Conservation (phyloP, 2,113 vertebrate species). For the Peromyscus californicus region DNA sequence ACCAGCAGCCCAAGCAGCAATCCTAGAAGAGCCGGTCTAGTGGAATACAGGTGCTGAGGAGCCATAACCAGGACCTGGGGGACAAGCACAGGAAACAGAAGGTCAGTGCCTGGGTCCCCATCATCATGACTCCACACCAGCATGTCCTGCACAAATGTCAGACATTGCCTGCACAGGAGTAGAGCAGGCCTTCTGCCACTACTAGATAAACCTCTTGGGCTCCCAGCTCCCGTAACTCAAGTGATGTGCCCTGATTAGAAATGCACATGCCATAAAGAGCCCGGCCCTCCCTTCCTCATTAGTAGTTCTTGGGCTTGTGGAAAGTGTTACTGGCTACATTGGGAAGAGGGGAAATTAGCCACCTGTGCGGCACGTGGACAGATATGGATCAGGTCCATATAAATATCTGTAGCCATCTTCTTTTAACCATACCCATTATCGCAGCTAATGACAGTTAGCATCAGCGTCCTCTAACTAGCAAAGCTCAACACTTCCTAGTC, state of each 20-base stretch:
- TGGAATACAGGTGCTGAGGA: background rate
- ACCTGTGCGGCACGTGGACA: background rate
- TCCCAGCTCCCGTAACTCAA: background rate
- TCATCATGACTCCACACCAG: background rate
- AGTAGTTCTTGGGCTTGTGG: background rate
- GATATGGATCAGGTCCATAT: background rate
- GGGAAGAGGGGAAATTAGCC: slow-evolving; percentile 19
- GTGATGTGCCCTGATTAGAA: background rate
- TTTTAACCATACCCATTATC: slow-evolving; percentile 47
- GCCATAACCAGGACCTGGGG: slow-evolving; percentile 45
- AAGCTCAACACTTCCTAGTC: slow-evolving; percentile 44
- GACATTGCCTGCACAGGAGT: background rate
- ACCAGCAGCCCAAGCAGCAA: slow-evolving; percentile 66
- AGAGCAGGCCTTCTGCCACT: slow-evolving; percentile 2
- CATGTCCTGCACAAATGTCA: background rate
- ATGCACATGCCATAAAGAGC: background rate
- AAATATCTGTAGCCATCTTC: background rate
- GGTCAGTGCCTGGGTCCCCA: background rate
- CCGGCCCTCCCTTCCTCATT: slow-evolving; percentile 15
- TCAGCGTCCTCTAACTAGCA: slow-evolving; percentile 13
- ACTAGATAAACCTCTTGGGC: slow-evolving; percentile 11
- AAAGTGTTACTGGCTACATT: background rate
- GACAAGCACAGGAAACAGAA: slow-evolving; percentile 58
- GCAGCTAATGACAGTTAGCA: slow-evolving; percentile 6
- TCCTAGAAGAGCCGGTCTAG: slow-evolving; percentile 38